Evolutionary conservation across 2,113 vertebrate species (phyloP), one percentile per base, ranked within the genome.

Genomic region (Parus major): DNA sequence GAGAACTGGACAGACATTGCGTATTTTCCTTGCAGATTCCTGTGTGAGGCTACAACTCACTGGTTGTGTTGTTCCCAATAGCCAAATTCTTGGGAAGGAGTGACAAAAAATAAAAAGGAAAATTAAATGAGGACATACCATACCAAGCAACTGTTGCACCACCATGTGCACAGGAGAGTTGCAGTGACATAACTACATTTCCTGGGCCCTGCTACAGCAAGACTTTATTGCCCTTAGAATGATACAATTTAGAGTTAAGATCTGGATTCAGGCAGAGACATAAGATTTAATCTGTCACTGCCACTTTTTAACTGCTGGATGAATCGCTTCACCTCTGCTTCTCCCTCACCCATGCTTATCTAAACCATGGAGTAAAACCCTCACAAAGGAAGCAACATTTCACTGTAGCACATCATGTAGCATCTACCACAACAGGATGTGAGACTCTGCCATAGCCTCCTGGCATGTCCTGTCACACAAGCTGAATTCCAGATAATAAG

Each of bases 391-490:
- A 66, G 29, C 39, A 82, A 36, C 3, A 1, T 57, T 85, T 90
- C 78, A 69, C 50, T 42, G 49, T 2, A 82, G 75, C 36, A 44
- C 66, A 49, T 46, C 44, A 53, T 5, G 28, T 20, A 85, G 64
- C 52, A 81, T 49, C 68, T 60, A 59, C 60, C 64, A 55, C 68
- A 76, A 72, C 70, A 63, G 88, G 68, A 72, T 27, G 10, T 0
- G 4, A 88, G 70, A 15, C 55, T 44, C 28, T 31, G 82, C 46
- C 63, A 9, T 2, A 55, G 76, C 79, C 88, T 94, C 75, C 75
- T 60, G 75, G 75, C 20, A 25, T 28, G 36, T 92, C 79, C 82
- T 90, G 76, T 90, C 95, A 97, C 82, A 92, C 82, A 23, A 57
- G 50, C 76, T 83, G 71, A 90, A 86, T 77, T 78, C 82, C 71